A percentile compares a stretch with the other conserved stretches of the same genome.
phyloP scores from a whole-genome alignment of 64 coral and sea anemone species.

The Actinia tenebrosa region DNA sequence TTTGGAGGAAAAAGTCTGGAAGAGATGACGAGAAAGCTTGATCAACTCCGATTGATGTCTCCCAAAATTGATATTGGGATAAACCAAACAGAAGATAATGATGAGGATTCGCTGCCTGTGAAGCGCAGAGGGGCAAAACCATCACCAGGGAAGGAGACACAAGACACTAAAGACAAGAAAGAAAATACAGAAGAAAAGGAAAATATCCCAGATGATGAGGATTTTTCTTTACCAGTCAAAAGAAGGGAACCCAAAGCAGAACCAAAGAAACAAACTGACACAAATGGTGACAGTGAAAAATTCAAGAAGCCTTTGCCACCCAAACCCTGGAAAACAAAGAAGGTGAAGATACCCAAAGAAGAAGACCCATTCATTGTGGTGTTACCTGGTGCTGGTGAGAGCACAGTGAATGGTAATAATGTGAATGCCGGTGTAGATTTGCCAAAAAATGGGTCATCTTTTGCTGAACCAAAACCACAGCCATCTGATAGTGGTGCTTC shows the following conservation, averaged over 20 bases:
- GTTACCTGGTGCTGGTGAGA: constrained; percentile 4
- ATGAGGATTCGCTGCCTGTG: neutral
- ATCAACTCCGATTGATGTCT: neutral
- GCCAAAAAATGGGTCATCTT: neutral
- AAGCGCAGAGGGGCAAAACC: constrained; percentile 1
- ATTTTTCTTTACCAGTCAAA: neutral
- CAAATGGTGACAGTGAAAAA: neutral
- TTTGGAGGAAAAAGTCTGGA: constrained; percentile 3
- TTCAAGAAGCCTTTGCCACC: constrained; percentile 26
- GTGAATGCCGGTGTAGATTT: neutral
- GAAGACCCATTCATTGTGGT: constrained; percentile 7
- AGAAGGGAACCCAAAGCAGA: neutral
- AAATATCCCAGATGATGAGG: neutral
- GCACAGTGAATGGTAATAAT: neutral
- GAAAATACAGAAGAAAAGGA: constrained; percentile 13
- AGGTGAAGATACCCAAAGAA: neutral
- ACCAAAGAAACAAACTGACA: neutral
- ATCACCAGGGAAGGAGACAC: neutral
- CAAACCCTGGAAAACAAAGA: constrained; percentile 27
- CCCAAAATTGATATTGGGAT: neutral
- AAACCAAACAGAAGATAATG: neutral
- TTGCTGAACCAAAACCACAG: neutral
- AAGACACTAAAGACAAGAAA: neutral
- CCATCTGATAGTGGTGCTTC: neutral
- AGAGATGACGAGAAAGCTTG: constrained; percentile 3